Conservation (phyloP, 2,797 vertebrate genomes). For the Chrosomus eos region DNA sequence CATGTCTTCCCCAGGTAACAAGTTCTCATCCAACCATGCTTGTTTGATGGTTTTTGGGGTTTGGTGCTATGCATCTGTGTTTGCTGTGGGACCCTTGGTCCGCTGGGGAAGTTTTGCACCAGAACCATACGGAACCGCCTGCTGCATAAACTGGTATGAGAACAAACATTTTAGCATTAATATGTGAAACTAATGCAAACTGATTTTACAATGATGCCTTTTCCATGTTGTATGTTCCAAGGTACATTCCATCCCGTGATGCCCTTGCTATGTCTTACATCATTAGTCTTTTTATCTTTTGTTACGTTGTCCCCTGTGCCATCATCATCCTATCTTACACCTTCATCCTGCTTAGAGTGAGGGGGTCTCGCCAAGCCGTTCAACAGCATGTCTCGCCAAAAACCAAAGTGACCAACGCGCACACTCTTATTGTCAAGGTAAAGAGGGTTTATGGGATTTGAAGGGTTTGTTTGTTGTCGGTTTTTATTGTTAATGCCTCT, state of each 20-base stretch:
- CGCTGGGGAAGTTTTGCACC: slow-evolving; percentile 82
- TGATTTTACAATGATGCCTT: neutral
- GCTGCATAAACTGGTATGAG: slow-evolving; percentile 81
- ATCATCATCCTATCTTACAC: slow-evolving; percentile 78
- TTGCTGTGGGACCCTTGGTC: slow-evolving; percentile 77
- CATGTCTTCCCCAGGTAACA: slow-evolving; percentile 72
- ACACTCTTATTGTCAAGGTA: slow-evolving; percentile 85
- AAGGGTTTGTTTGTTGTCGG: neutral
- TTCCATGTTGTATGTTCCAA: slow-evolving; percentile 12
- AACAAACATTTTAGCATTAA: slow-evolving; percentile 64
- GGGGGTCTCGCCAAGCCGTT: slow-evolving; percentile 77
- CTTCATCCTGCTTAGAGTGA: slow-evolving; percentile 69
- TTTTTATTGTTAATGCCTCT: neutral
- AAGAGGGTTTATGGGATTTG: neutral
- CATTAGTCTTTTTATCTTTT: slow-evolving; percentile 78
- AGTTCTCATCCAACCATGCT: slow-evolving; percentile 75
- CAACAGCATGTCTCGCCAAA: slow-evolving; percentile 78
- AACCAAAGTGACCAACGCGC: slow-evolving; percentile 71
- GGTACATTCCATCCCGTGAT: slow-evolving; percentile 50
- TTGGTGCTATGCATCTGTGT: slow-evolving; percentile 79
- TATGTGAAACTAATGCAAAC: neutral
- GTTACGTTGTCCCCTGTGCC: slow-evolving; percentile 81
- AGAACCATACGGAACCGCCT: slow-evolving; percentile 84
- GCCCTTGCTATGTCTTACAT: slow-evolving; percentile 75
- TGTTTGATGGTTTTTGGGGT: slow-evolving; percentile 73